Evolutionary conservation across 2,113 vertebrate genomes (phyloP).

Genomic region (Cettia cetti): DNA sequence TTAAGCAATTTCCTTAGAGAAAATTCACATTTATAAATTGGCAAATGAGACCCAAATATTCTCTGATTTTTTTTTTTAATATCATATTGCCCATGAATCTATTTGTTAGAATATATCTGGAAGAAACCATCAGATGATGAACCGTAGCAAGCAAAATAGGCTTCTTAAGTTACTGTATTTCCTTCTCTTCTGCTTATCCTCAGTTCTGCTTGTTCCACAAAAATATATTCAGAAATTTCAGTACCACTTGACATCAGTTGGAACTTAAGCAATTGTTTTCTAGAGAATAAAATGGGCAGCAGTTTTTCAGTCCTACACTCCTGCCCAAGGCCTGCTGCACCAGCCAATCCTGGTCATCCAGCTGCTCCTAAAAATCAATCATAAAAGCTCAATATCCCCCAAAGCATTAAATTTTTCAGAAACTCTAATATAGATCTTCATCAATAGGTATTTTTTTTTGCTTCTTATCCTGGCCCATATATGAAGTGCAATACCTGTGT

Average conservation of each 20-base stretch:
- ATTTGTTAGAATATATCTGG: neutral
- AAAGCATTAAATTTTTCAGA: neutral
- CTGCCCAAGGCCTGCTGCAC: neutral
- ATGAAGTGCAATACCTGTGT: neutral
- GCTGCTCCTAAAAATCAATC: neutral
- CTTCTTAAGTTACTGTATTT: neutral
- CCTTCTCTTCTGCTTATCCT: neutral
- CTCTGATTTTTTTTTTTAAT: neutral
- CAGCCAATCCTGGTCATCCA: neutral
- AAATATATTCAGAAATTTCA: neutral
- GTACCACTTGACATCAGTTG: neutral
- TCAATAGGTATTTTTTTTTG: neutral
- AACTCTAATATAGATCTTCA: neutral
- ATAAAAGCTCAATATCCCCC: neutral
- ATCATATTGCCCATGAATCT: neutral
- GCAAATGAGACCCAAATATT: neutral
- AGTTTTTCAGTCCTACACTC: neutral
- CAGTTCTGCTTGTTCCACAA: neutral
- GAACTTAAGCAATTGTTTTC: neutral
- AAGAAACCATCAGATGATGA: neutral
- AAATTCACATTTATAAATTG: neutral
- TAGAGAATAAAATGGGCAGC: neutral
- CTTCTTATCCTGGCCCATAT: neutral
- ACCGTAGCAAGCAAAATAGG: neutral
- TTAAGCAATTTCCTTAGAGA: neutral